Percentiles rank a stretch among this genome's conserved stretches.
phyloP scores from a whole-genome alignment of 2,888 invertebrate genomes.

The Caenorhabditis panamensis region DNA sequence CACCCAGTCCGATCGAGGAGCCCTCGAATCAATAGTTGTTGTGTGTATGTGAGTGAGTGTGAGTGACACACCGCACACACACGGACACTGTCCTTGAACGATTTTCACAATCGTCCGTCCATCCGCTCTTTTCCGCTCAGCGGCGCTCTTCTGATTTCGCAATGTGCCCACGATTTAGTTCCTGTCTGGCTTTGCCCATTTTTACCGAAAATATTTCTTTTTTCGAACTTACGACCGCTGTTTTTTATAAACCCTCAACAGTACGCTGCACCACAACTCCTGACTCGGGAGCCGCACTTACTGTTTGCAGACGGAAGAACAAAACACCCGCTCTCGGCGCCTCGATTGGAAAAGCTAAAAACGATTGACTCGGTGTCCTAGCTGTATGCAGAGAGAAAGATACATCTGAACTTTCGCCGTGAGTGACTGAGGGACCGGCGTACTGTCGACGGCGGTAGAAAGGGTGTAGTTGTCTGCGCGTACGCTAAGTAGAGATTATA shows the following conservation, averaged over 20 bases:
- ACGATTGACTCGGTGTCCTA: background rate
- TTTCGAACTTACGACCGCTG: too few relatives aligned
- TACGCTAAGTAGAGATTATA: conserved; percentile 62
- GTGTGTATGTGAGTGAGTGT: conserved; percentile 16
- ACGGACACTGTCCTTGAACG: conserved; percentile 45
- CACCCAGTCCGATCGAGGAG: conserved; percentile 9
- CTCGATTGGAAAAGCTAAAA: conserved; percentile 7
- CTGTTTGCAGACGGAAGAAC: conserved; percentile 9
- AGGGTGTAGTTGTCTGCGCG: conserved; percentile 54
- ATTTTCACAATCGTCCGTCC: conserved; percentile 23
- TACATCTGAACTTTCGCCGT: conserved; percentile 16
- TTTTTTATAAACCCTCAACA: background rate
- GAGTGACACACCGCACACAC: conserved; percentile 53
- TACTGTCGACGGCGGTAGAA: conserved; percentile 4
- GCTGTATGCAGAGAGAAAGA: conserved; percentile 1
- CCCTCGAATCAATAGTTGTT: conserved; percentile 32
- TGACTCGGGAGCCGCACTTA: background rate
- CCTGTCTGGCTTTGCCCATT: too few relatives aligned
- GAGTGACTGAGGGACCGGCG: background rate
- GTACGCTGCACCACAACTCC: background rate
- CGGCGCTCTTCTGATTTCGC: conserved; percentile 27
- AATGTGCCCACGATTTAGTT: background rate
- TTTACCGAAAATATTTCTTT: too few relatives aligned
- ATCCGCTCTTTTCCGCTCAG: conserved; percentile 24
- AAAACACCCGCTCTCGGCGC: background rate